Evolutionary conservation across 2,888 invertebrate genomes (phyloP).

Genomic region (Eurytoma adleriae): DNA sequence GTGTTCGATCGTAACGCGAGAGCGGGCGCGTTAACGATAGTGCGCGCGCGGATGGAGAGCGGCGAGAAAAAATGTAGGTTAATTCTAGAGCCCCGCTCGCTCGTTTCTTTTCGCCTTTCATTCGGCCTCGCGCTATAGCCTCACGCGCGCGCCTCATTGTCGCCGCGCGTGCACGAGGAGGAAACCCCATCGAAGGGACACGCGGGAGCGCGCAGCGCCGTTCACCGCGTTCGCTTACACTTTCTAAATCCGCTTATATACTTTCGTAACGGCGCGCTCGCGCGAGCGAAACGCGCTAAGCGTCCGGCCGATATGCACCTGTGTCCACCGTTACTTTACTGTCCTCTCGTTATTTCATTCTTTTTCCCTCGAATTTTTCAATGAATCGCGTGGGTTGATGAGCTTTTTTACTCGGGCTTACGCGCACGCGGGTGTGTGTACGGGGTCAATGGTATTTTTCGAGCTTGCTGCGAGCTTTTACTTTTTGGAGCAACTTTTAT

Average conservation of each 20-base stretch:
- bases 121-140: slow-evolving; percentile 44
- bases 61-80: slow-evolving; percentile 55
- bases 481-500: no score
- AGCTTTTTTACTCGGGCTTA: no score
- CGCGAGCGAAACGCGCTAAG: neutral
- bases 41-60: neutral
- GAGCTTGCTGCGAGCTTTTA: no score
- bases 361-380: no score
- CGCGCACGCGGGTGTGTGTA: no score
- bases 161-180: slow-evolving; percentile 25
- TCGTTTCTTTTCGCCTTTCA: slow-evolving; percentile 52
- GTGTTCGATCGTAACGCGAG: slow-evolving; percentile 43
- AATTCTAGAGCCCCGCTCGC: slow-evolving; percentile 51
- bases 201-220: slow-evolving; percentile 58
- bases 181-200: slow-evolving; percentile 42
- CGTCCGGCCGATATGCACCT: neutral
- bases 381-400: no score
- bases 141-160: slow-evolving; percentile 42
- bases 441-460: no score
- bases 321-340: neutral
- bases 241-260: slow-evolving; percentile 75
- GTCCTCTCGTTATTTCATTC: neutral
- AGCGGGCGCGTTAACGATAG: slow-evolving; percentile 37
- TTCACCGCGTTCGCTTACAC: slow-evolving; percentile 72
- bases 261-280: slow-evolving; percentile 70